Base-by-base conservation (phyloP, 2,797 vertebrate genomes). In the Salmo trutta region DNA sequence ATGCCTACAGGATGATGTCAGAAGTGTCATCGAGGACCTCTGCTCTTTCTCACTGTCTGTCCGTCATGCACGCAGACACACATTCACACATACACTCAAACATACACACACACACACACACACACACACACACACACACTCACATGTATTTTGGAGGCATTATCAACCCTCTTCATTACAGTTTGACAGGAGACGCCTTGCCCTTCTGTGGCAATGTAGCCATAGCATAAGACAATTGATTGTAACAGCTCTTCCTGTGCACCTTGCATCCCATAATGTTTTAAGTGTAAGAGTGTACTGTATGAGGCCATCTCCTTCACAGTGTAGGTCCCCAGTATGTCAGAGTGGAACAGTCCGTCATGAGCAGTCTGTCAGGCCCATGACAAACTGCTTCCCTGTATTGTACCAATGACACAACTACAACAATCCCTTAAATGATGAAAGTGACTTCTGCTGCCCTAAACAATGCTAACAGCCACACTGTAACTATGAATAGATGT, bases 301-400 rank as follows among this genome's bases (percentile, higher is more conserved):
- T 59, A n/a, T 59, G n/a, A 59, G 56, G 56, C 27, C 65, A 67
- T 17, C 65, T 19, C 54, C 54, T 29, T 73, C 27, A 67, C 65
- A 29, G 29, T 29, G 27, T 14, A 66, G 27, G 86, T 86, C 81
- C 75, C 47, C 19, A 79, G 78, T 78, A 74, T 89, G 89, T 88
- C 87, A 83, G 67, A 74, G 79, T 36, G 79, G 24, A 54, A 59
- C 41, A 75, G 75, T 79, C 79, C 74, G 71, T 82, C 52, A 36
- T 36, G 33, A 84, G 88, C 80, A 56, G 89, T 81, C 82, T 88
- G 89, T 82, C 83, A 88, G 75, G 64, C 53, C 79, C 79, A 70
- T 94, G 93, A 95, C 86, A 91, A 94, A 95, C 86, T 90, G 88
- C 88, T 95, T 95, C 94, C 94, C 71, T 76, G 86, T 82, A 93